Conservation (phyloP, 2,113 vertebrate genomes). For the Toxotes chatareus region DNA sequence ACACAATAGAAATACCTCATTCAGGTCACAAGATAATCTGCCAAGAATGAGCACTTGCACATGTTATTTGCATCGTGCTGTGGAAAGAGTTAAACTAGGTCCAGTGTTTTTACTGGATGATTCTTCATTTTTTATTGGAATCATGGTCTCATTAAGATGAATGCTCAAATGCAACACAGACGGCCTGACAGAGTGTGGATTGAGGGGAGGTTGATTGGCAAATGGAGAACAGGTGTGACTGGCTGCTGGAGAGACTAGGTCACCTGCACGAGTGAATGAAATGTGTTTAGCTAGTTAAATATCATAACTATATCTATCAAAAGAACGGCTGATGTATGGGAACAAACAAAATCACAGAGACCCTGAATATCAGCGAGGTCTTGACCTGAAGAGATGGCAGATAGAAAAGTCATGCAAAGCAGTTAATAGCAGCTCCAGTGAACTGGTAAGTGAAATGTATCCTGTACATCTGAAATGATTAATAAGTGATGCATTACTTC, state of each 20-base stretch:
- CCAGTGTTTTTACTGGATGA: too few relatives aligned
- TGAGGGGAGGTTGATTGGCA: background rate
- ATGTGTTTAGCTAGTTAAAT: background rate
- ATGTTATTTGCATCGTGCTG: too few relatives aligned
- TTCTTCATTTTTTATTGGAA: too few relatives aligned
- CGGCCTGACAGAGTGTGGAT: background rate
- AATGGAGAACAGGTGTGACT: background rate
- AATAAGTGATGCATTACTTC: background rate
- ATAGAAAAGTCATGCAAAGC: too few relatives aligned
- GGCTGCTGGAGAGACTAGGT: constrained; percentile 8
- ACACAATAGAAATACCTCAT: background rate
- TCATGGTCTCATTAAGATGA: too few relatives aligned
- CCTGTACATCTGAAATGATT: background rate
- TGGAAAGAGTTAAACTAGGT: too few relatives aligned
- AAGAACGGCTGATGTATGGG: background rate
- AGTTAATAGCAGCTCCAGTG: too few relatives aligned
- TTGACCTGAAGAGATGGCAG: background rate
- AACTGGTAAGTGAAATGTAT: background rate
- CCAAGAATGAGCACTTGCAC: too few relatives aligned
- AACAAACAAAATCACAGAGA: background rate
- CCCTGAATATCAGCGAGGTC: too few relatives aligned
- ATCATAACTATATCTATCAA: background rate
- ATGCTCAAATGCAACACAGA: background rate
- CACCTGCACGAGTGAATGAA: background rate
- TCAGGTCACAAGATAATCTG: background rate